These are phyloP conservation scores for Portunus trituberculatus DNA, from an alignment of 1,140 invertebrate genomes.

Conservation along the genomic window DNA sequence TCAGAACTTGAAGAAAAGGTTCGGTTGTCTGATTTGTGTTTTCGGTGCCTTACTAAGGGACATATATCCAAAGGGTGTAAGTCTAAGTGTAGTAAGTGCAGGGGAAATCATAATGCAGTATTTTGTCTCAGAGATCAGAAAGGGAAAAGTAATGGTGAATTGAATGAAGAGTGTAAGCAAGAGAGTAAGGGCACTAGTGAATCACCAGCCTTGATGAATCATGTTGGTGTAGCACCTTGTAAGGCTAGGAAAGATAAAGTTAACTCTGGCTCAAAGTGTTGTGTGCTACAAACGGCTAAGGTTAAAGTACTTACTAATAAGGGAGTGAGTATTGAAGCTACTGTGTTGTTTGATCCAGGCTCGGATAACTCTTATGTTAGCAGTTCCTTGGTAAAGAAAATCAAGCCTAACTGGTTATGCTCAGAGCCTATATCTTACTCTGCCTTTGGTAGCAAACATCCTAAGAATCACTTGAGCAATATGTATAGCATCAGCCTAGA, in stretches of 20 bases:
- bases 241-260: background rate
- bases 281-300: constrained; percentile 29
- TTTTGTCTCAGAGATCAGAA: no score
- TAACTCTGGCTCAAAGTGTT: no score
- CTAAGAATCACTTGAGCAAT: background rate
- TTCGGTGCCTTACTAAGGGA: background rate
- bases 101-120: no score
- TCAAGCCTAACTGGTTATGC: constrained; percentile 8
- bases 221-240: background rate
- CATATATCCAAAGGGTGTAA: constrained; percentile 24
- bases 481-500: background rate
- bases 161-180: background rate
- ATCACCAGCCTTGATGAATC: background rate
- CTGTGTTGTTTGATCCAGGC: constrained; percentile 26
- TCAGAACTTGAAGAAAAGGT: background rate
- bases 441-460: background rate
- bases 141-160: background rate
- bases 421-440: constrained; percentile 2
- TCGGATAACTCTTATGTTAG: constrained; percentile 36
- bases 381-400: background rate
- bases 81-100: background rate
- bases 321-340: background rate
- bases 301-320: background rate
- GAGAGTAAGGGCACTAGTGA: background rate
- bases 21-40: background rate